These are phyloP conservation scores for Dendrocopos noguchii DNA, from an alignment of 2,113 vertebrate species.

Conservation along the genomic window DNA sequence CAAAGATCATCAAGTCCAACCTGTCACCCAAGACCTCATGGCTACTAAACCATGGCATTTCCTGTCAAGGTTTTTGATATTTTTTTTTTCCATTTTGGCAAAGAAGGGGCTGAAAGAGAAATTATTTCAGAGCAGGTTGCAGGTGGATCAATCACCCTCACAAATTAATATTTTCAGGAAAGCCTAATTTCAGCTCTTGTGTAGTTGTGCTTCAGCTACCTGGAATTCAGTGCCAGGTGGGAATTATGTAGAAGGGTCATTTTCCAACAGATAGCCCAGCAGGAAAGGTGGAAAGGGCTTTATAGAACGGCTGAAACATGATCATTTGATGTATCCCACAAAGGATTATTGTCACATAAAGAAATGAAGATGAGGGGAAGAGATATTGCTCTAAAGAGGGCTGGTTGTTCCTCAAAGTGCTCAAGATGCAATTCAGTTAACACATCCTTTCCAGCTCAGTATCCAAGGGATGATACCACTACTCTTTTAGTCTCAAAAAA, in stretches of 20 bases:
- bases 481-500: background rate
- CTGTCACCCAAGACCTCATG: too few species aligned
- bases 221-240: background rate
- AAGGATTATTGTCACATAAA: background rate
- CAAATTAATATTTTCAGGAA: background rate
- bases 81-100: background rate
- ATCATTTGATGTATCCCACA: background rate
- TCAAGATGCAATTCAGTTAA: background rate
- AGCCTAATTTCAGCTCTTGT: background rate
- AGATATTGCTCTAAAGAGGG: background rate
- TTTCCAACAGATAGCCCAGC: background rate
- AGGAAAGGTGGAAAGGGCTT: background rate
- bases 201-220: background rate
- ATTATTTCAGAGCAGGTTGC: background rate
- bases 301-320: background rate
- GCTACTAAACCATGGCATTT: too few species aligned
- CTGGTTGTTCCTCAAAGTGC: background rate
- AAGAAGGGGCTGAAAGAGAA: background rate
- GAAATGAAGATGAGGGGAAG: background rate
- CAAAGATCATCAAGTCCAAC: too few species aligned
- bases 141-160: background rate
- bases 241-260: background rate
- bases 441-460: background rate
- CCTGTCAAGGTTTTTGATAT: background rate
- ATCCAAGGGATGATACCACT: background rate